Evolutionary conservation across 2,888 invertebrate genomes (phyloP), one percentile per base, ranked within the genome.

Genomic region (Dusona sp.): DNA sequence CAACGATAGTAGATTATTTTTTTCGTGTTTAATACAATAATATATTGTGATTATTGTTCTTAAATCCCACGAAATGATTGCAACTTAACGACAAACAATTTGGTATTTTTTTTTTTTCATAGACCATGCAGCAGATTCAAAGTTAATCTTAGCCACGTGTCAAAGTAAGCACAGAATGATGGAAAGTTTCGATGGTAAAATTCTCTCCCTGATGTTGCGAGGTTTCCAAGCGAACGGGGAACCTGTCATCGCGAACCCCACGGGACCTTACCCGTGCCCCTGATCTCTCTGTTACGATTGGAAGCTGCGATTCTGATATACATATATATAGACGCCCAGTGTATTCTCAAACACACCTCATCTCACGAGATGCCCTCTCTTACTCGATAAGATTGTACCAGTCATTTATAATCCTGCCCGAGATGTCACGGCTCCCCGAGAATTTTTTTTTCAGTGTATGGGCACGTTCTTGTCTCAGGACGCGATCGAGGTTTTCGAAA

Each of bases 161-260:
- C 90, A 86, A 74, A 80, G 79, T 19, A 73, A 64, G 57, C 64
- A 22, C n/a, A 22, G 80, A 79, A 79, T 61, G 65, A 83, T 75
- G 73, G 75, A 64, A 70, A 80, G 80, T 68, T 29, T 80, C 78
- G 78, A 79, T 78, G 83, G 65, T 65, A 84, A 84, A 82, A 74
- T 78, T 77, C 79, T 85, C 80, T 86, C 81, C 85, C 77, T 79
- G 80, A 79, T 83, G 85, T 84, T 83, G 89, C 38, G 61, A 82
- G 70, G 82, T 70, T 79, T 72, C 25, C 48, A 45, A 75, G 77
- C 42, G 82, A 74, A 78, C 54, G 89, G 91, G 89, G 90, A 73
- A 91, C 91, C 92, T 92, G 92, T 92, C 92, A 92, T 92, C 90
- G 91, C 90, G 90, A 92, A 92, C 90, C 92, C 92, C 92, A 87